Conservation (phyloP, 2,113 vertebrate genomes). For the Arvicanthis niloticus region DNA sequence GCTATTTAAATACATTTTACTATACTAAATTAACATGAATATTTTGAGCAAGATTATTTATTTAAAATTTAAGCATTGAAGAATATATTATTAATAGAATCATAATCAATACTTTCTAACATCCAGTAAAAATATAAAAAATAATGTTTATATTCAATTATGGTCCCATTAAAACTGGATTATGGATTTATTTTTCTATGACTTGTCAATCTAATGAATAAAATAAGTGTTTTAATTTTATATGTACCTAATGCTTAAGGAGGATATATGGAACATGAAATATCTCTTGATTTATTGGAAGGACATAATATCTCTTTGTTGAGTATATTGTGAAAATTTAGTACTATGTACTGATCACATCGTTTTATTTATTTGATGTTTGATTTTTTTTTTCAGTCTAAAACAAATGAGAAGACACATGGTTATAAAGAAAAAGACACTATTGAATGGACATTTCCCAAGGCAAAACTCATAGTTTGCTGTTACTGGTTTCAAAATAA, state of each 20-base stretch:
- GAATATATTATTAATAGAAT: background rate
- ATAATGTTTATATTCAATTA: background rate
- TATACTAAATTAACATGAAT: too few species aligned
- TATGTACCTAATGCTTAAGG: background rate
- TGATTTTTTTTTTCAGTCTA: background rate
- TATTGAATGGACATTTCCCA: background rate
- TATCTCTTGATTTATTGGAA: background rate
- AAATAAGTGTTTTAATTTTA: background rate
- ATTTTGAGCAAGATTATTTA: background rate
- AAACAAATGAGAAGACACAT: background rate
- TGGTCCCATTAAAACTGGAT: background rate
- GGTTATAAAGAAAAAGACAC: background rate
- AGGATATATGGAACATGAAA: background rate
- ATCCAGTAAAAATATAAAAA: background rate
- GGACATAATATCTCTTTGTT: background rate
- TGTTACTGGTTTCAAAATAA: constrained; percentile 54
- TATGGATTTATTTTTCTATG: background rate
- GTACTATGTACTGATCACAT: background rate
- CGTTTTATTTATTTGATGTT: background rate
- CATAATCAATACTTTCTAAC: background rate
- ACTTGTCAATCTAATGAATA: background rate
- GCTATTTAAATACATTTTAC: background rate
- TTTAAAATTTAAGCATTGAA: background rate
- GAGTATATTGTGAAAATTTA: background rate
- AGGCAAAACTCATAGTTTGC: constrained; percentile 21